Evolutionary conservation across 2,888 invertebrate genomes (phyloP).

Genomic region (Camponotus fellah): DNA sequence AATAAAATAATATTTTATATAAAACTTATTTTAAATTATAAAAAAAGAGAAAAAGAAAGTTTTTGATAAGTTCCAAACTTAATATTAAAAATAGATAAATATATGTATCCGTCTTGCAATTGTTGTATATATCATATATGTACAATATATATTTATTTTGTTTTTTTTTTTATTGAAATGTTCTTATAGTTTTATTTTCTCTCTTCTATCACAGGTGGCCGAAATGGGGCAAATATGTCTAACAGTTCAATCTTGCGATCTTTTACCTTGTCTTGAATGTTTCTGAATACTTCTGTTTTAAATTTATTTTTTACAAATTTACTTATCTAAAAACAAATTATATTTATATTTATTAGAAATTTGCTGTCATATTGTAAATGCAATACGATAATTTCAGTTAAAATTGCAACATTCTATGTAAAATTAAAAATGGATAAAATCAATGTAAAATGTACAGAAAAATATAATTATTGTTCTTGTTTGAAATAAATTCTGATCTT

Average conservation of each 20-base stretch:
- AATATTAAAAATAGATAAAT: not conserved
- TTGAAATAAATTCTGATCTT: not conserved
- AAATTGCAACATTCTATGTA: not conserved
- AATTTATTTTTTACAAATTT: not conserved
- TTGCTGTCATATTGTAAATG: not conserved
- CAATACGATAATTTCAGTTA: not conserved
- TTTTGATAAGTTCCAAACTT: not conserved
- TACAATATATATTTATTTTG: no score
- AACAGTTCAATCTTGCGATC: not conserved
- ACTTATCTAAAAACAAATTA: constrained; percentile 10
- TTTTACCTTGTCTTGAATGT: not conserved
- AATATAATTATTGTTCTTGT: not conserved
- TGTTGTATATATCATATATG: not conserved
- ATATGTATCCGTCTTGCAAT: not conserved
- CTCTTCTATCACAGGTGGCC: not conserved
- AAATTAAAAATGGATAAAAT: not conserved
- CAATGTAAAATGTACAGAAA: not conserved
- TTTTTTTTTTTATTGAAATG: no score
- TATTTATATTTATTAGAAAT: not conserved
- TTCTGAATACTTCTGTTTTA: not conserved
- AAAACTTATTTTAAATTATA: no score
- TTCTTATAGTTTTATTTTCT: not conserved
- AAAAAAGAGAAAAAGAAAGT: no score
- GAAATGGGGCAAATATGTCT: not conserved
- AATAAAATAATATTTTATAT: no score